A percentile compares a stretch with the other conserved stretches of the same genome.
Evolutionary conservation across 35 echinoderm and acorn worm species (phyloP).

Genomic region (Chiridota heheva): DNA sequence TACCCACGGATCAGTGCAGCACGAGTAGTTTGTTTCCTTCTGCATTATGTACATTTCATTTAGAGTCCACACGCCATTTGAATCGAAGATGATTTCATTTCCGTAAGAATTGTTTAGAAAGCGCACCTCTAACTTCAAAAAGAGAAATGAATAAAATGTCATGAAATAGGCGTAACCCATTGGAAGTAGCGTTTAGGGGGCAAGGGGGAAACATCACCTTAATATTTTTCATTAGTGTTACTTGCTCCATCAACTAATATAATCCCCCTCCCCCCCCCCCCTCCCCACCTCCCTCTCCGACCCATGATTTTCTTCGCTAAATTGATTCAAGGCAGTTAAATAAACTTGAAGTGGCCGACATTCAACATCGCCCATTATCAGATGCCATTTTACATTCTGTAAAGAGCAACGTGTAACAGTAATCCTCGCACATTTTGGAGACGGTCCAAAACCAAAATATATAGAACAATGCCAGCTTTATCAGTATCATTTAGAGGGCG

Average conservation of each 20-base stretch:
- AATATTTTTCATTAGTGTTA: neutral
- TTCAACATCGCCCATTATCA: too few relatives aligned
- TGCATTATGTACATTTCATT: neutral
- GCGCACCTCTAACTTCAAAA: neutral
- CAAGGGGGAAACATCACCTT: neutral
- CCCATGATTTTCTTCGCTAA: too few relatives aligned
- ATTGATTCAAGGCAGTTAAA: too few relatives aligned
- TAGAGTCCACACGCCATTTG: constrained; percentile 41
- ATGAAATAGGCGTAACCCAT: neutral
- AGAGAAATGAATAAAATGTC: neutral
- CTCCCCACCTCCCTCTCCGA: too few relatives aligned
- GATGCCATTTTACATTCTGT: too few relatives aligned
- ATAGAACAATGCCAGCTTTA: too few relatives aligned
- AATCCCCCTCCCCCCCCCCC: too few relatives aligned
- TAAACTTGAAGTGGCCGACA: too few relatives aligned
- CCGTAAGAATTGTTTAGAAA: neutral
- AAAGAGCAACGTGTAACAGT: too few relatives aligned
- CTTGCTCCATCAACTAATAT: neutral
- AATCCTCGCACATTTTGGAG: too few relatives aligned
- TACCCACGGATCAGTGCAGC: constrained; percentile 6
- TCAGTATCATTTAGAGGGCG: too few relatives aligned
- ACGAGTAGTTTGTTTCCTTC: neutral
- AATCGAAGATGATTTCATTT: constrained; percentile 3
- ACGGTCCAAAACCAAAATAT: too few relatives aligned
- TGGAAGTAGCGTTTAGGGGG: neutral